These are phyloP conservation scores for Oncorhynchus keta DNA, from an alignment of 2,113 vertebrate species.

Conservation along the genomic window DNA sequence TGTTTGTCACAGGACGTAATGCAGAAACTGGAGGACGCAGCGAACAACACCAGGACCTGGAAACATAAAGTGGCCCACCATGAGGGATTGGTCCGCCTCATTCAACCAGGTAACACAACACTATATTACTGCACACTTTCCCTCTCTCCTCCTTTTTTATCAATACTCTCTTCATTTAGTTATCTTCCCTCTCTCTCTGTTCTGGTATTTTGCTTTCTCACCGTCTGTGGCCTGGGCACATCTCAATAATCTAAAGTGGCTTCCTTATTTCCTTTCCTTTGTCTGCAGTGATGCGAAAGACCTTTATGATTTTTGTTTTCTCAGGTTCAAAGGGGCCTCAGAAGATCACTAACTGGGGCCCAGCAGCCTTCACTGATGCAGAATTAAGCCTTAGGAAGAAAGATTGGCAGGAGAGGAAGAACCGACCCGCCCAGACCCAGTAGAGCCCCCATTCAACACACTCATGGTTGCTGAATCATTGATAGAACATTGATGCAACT, in stretches of 20 bases:
- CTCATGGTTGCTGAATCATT: neutral
- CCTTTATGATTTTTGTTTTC: constrained; percentile 12
- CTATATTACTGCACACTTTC: neutral
- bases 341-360: constrained; percentile 93
- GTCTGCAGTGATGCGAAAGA: neutral
- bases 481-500: neutral
- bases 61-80: constrained; percentile 96
- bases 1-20: constrained; percentile 81
- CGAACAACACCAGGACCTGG: constrained; percentile 90
- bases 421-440: constrained; percentile 59
- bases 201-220: no score
- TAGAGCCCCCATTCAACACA: constrained; percentile 6
- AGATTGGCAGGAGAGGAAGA: constrained; percentile 88
- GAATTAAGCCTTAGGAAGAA: constrained; percentile 87
- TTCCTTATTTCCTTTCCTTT: neutral
- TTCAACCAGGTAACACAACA: constrained; percentile 84
- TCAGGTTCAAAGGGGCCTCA: constrained; percentile 85
- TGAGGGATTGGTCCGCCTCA: constrained; percentile 90
- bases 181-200: no score
- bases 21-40: constrained; percentile 87
- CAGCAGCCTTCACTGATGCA: constrained; percentile 85
- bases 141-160: neutral
- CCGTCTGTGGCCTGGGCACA: no score
- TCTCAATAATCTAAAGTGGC: no score
- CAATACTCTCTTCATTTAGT: neutral